Evolutionary conservation across 2,113 vertebrate genomes (phyloP).

Genomic region (Anarrhichthys ocellatus): DNA sequence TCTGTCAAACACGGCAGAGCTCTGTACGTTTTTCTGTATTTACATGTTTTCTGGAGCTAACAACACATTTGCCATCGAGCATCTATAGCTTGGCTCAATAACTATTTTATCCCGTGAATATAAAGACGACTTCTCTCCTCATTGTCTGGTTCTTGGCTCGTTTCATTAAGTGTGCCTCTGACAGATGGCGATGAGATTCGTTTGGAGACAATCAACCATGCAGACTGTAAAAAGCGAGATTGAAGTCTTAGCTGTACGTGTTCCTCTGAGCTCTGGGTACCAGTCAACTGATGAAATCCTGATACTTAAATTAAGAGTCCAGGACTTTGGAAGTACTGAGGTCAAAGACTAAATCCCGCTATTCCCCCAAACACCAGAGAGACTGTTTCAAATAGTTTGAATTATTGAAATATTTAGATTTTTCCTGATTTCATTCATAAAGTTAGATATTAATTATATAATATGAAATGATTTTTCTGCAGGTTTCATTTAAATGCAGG

Average conservation of each 20-base stretch:
- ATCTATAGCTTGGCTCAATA: not conserved
- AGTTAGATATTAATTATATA: too few species aligned
- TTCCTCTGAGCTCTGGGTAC: not conserved
- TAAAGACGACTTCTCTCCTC: not conserved
- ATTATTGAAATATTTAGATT: too few species aligned
- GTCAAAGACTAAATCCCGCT: not conserved
- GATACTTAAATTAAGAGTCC: not conserved
- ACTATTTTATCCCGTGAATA: not conserved
- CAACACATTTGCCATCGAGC: too few species aligned
- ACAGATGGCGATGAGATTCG: not conserved
- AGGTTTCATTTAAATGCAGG: too few species aligned
- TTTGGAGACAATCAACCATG: not conserved
- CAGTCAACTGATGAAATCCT: constrained; percentile 1
- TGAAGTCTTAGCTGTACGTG: not conserved
- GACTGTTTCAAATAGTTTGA: not conserved
- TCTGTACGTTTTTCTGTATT: not conserved
- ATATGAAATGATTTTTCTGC: too few species aligned
- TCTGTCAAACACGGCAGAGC: not conserved
- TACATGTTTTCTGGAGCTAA: not conserved
- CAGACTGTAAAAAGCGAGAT: not conserved
- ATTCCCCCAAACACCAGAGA: not conserved
- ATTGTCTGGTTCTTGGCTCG: not conserved
- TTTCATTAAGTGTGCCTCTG: not conserved
- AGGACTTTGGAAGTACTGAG: not conserved
- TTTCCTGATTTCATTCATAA: too few species aligned